Conservation (phyloP, 2,888 invertebrate genomes). For the Eristalis tenax region DNA sequence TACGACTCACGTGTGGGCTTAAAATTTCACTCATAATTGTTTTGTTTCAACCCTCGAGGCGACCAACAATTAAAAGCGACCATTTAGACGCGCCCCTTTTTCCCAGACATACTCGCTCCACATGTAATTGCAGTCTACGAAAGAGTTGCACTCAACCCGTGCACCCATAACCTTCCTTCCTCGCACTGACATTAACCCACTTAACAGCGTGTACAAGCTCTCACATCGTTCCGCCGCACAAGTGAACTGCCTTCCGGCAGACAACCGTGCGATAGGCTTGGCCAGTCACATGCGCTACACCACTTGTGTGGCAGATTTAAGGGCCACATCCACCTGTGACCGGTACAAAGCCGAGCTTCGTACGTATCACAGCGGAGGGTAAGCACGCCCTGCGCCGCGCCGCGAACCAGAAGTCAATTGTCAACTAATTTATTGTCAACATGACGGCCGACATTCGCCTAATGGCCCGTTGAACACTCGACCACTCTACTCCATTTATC, state of each 20-base stretch:
- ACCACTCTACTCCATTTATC: slow-evolving; percentile 32
- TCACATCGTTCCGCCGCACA: background rate
- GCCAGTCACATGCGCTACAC: background rate
- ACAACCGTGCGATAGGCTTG: background rate
- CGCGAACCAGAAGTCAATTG: slow-evolving; percentile 57
- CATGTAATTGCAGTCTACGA: no score
- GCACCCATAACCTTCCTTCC: background rate
- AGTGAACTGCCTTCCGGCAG: background rate
- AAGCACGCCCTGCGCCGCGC: background rate
- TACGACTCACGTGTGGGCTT: background rate
- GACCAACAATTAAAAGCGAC: background rate
- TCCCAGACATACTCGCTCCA: background rate
- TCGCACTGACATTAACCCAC: background rate
- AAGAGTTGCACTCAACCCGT: background rate
- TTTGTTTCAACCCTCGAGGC: background rate
- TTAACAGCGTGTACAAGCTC: background rate
- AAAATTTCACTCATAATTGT: background rate
- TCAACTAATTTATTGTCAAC: slow-evolving; percentile 71
- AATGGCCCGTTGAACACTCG: slow-evolving; percentile 65
- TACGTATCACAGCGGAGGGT: background rate
- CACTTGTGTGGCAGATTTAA: background rate
- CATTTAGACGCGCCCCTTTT: background rate
- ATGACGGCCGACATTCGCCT: slow-evolving; percentile 62
- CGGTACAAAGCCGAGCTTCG: background rate
- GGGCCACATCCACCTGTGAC: background rate